Evolutionary conservation across 2,797 vertebrate species (phyloP), one percentile per base, ranked within the genome.

Genomic region (Sebastes nivosus): DNA sequence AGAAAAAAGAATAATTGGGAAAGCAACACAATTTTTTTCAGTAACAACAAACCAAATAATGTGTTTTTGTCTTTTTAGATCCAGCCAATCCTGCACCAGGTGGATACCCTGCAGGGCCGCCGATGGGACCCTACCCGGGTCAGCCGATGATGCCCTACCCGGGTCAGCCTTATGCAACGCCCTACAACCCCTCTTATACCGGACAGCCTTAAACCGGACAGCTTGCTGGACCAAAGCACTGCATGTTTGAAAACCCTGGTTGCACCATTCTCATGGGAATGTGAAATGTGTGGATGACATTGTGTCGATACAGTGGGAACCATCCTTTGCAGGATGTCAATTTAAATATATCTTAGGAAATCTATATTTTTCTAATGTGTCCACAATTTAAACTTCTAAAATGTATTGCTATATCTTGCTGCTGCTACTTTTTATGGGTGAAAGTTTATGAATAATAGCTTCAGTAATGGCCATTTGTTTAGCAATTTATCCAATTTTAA

Each of bases 111-210:
- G 77, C 84, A 6, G 84, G 77, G 1, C 81, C 90, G 13, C 87
- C 80, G 0, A 24, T 79, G 77, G 2, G 42, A 12, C 38, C 61
- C 5, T 12, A 67, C 8, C 16, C 72, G 1, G 25, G 24, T 5
- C 74, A 90, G 16, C 87, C 80, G 0, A 22, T 79, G 77, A 2
- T 50, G 12, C 38, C 61, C 4, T 12, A 67, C 6, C 16, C 72
- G 1, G 25, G 24, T 6, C 74, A 65, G 27, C 63, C 57, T 32
- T 7, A 55, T 6, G 32, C 36, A 68, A 30, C 20, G 1, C 95
- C 97, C 5, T 97, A 96, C 93, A 97, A 98, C 88, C 97, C 97
- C 1, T 92, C 95, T 11, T 97, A 96, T 24, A 1, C 90, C 16
- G 89, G 92, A 67, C 20, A 93, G 78, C 66, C 89, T 92, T 58